Conservation (phyloP, 2,888 invertebrate genomes). For the Sussaba pulchella region DNA sequence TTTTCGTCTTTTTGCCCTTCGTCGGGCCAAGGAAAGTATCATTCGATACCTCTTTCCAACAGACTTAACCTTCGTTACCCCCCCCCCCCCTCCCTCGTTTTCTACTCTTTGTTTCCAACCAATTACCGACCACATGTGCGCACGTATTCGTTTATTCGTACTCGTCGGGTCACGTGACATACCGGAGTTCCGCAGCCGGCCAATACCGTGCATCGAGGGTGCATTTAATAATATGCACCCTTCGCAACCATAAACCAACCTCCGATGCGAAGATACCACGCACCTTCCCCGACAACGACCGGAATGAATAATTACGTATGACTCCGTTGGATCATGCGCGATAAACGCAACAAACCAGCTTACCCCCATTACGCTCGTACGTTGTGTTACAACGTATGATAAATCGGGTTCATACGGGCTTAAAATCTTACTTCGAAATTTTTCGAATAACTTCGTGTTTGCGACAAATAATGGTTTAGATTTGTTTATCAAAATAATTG, state of each 20-base stretch:
- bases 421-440: too few species aligned
- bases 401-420: too few species aligned
- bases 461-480: too few species aligned
- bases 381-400: constrained; percentile 42
- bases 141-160: neutral
- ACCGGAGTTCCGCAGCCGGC: neutral
- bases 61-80: constrained; percentile 19
- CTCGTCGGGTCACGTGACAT: constrained; percentile 6
- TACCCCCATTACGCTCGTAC: constrained; percentile 30
- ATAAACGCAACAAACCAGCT: constrained; percentile 34
- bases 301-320: constrained; percentile 78
- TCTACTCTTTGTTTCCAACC: constrained; percentile 36
- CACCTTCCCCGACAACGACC: constrained; percentile 68
- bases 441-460: too few species aligned
- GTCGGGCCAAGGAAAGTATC: constrained; percentile 38
- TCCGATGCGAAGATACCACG: constrained; percentile 71
- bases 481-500: too few species aligned
- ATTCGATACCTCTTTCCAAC: constrained; percentile 23
- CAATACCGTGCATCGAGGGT: constrained; percentile 36
- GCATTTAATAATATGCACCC: constrained; percentile 81
- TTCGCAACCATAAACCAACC: constrained; percentile 44
- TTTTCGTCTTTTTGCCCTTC: neutral
- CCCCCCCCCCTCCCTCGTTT: neutral
- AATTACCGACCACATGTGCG: constrained; percentile 18
- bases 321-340: constrained; percentile 36